These are phyloP conservation scores for Dendrophyllia cribrosa DNA, from an alignment of 64 coral and sea anemone genomes.

Conservation along the genomic window DNA sequence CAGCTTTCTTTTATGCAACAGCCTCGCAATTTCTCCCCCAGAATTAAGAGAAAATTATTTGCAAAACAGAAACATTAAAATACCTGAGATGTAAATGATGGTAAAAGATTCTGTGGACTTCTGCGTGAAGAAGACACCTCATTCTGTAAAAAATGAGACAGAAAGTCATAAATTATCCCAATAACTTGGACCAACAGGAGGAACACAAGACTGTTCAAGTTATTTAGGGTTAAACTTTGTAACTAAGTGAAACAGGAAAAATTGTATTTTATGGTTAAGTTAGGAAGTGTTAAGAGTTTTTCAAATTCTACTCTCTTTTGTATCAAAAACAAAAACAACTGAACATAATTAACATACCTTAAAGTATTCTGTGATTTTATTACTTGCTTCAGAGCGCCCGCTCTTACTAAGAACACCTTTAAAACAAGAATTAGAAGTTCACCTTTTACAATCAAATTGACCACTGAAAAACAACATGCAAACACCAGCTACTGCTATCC, in stretches of 20 bases:
- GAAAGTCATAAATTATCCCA: neutral
- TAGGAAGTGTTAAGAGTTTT: too few relatives aligned
- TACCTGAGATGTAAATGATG: slow-evolving; percentile 71
- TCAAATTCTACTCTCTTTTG: too few relatives aligned
- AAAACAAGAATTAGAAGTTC: neutral
- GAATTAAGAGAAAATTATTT: too few relatives aligned
- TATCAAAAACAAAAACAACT: too few relatives aligned
- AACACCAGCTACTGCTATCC: too few relatives aligned
- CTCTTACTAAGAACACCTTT: slow-evolving; percentile 36
- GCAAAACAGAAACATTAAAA: neutral
- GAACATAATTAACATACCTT: slow-evolving; percentile 35
- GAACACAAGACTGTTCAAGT: neutral
- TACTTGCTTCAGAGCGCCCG: slow-evolving; percentile 36
- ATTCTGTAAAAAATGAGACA: neutral
- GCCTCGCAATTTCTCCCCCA: too few relatives aligned
- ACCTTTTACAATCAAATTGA: too few relatives aligned
- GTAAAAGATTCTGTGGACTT: slow-evolving; percentile 75
- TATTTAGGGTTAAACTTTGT: too few relatives aligned
- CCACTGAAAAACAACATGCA: neutral
- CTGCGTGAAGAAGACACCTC: slow-evolving; percentile 16
- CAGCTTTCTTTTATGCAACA: too few relatives aligned
- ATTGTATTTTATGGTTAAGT: too few relatives aligned
- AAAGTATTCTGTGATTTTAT: slow-evolving; percentile 75
- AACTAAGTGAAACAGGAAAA: too few relatives aligned
- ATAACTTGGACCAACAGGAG: neutral